These are phyloP conservation scores for Choristoneura rosaceana DNA, from an alignment of 2,888 invertebrate species.

Conservation along the genomic window DNA sequence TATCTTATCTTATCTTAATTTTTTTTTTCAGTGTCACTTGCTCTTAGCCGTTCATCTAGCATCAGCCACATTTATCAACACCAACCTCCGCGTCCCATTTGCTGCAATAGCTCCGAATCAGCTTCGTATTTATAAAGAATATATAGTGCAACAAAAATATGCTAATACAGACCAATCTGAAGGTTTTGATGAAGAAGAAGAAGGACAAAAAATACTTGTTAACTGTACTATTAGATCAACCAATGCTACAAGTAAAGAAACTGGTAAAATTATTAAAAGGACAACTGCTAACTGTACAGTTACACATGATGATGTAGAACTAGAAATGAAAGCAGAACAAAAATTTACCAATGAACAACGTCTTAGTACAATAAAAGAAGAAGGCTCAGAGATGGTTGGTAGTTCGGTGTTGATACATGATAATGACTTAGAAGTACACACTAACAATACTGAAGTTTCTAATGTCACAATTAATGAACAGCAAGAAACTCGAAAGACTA, in stretches of 20 bases:
- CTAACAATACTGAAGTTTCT: not conserved
- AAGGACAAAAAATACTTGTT: not conserved
- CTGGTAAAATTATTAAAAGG: not conserved
- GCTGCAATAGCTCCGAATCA: not conserved
- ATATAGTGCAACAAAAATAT: not conserved
- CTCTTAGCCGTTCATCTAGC: not conserved
- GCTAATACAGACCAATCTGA: not conserved
- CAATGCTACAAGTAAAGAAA: not conserved
- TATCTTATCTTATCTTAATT: no score
- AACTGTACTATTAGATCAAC: not conserved
- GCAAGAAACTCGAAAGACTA: no score
- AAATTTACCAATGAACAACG: not conserved
- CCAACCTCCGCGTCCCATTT: not conserved
- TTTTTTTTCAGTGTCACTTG: not conserved
- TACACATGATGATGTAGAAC: not conserved
- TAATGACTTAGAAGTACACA: not conserved
- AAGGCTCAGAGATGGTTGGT: not conserved
- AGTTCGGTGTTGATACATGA: not conserved
- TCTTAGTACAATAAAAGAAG: not conserved
- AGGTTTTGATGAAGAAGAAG: not conserved
- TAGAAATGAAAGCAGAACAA: not conserved
- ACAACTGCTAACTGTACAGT: constrained; percentile 1
- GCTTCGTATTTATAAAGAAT: not conserved
- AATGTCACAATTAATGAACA: not conserved
- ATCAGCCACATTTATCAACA: not conserved